These are phyloP conservation scores for Gambusia affinis DNA, from an alignment of 2,113 vertebrate species.

Conservation along the genomic window DNA sequence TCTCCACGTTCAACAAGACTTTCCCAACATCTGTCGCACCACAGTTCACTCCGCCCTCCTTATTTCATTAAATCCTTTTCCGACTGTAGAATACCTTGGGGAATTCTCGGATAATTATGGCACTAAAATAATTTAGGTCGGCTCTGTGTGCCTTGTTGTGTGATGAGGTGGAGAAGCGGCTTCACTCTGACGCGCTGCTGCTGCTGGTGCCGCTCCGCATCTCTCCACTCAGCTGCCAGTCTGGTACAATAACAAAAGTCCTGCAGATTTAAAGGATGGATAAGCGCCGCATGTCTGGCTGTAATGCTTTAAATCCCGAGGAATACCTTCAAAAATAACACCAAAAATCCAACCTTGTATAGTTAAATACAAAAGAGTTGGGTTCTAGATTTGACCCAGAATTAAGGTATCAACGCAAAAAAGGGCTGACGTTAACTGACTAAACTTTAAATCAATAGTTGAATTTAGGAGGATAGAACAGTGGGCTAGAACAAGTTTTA, in stretches of 20 bases:
- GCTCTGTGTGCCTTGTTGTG: slow-evolving; percentile 14
- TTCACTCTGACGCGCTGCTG: slow-evolving; percentile 24
- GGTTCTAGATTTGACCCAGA: no score
- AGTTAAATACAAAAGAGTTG: no score
- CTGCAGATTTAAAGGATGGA: slow-evolving; percentile 37
- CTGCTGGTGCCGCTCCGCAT: slow-evolving; percentile 34
- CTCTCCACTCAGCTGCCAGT: slow-evolving; percentile 27
- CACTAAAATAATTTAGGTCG: slow-evolving; percentile 75
- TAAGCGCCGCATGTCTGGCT: slow-evolving; percentile 21
- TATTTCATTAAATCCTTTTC: slow-evolving; percentile 59
- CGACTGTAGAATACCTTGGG: slow-evolving; percentile 56
- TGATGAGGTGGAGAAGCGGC: slow-evolving; percentile 45
- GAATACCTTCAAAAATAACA: background rate
- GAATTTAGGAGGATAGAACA: no score
- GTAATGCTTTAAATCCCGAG: slow-evolving; percentile 26
- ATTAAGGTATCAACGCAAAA: no score
- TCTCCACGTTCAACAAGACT: slow-evolving; percentile 46
- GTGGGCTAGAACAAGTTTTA: no score
- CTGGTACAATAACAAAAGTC: slow-evolving; percentile 15
- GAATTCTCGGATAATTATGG: slow-evolving; percentile 69
- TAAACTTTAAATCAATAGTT: no score
- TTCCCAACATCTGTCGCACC: slow-evolving; percentile 64
- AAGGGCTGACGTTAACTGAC: no score
- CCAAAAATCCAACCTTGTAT: no score
- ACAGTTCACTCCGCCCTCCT: slow-evolving; percentile 61